Evolutionary conservation across 2,797 vertebrate genomes (phyloP).

Genomic region (Protonibea diacanthus): DNA sequence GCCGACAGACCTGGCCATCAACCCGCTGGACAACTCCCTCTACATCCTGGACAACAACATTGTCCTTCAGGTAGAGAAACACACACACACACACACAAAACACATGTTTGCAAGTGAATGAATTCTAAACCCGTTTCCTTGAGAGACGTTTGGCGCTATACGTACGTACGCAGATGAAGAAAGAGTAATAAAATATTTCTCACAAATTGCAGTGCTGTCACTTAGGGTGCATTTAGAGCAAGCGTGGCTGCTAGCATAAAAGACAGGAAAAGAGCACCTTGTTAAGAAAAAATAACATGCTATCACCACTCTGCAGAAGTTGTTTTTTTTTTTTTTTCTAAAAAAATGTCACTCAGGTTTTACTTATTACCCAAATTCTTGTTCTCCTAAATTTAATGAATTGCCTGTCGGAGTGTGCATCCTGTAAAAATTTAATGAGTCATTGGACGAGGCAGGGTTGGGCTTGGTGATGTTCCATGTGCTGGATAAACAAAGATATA

Average conservation of each 20-base stretch:
- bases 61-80: constrained; percentile 84
- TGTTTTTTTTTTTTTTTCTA: constrained; percentile 27
- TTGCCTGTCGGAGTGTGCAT: constrained; percentile 31
- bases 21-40: constrained; percentile 96
- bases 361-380: constrained; percentile 16
- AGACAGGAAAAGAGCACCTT: constrained; percentile 42
- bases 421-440: constrained; percentile 48
- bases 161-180: neutral
- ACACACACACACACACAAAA: neutral
- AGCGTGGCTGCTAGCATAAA: constrained; percentile 47
- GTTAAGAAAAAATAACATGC: constrained; percentile 41
- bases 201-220: constrained; percentile 53
- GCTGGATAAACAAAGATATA: constrained; percentile 6
- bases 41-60: constrained; percentile 99
- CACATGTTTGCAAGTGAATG: neutral
- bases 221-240: constrained; percentile 33
- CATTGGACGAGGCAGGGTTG: constrained; percentile 17
- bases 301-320: constrained; percentile 22
- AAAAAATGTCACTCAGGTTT: constrained; percentile 40
- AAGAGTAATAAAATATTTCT: constrained; percentile 37
- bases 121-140: constrained; percentile 6
- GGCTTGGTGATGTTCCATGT: constrained; percentile 2
- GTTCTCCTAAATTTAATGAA: constrained; percentile 44
- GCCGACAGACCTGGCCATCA: constrained; percentile 96
- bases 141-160: neutral